Base-by-base conservation (phyloP, 2,797 vertebrate genomes). In the Danio kyathit region DNA sequence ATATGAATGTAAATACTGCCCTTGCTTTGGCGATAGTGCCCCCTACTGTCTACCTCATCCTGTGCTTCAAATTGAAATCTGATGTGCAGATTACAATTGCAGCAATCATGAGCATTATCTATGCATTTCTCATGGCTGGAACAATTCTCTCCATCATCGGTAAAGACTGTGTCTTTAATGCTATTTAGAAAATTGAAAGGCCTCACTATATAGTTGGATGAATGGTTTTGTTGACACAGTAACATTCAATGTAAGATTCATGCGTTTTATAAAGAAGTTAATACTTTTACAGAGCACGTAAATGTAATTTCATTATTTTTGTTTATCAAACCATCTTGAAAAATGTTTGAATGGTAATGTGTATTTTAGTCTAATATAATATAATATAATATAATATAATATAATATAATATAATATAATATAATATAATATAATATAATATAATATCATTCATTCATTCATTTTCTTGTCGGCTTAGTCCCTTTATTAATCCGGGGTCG, bases 1-100 rank as follows among this genome's bases (percentile, higher is more conserved):
- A 5, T 0, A 49, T 90, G 0, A 0, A 73, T 0, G 4, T 5
- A 6, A 88, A 80, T 3, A 0, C 0, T 11, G 80, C 89, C 29
- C 83, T 94, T 48, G 0, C 87, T 65, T 3, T 93, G 40, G 82
- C 92, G 66, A 74, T 90, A 41, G 65, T 91, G 19, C 91, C 90
- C 46, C 90, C 91, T 11, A 5, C 10, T 48, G 79, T 94, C 79
- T 94, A 89, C 81, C 64, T 92, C 69, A 51, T 51, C 5, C 83
- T 94, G 9, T 94, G 93, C 83, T 94, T 90, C 87, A 90, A 90
- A n/a, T 76, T 92, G 8, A 94, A 93, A 49, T 3, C 92, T 7
- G 89, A 92, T 82, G 92, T 86, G 52, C 93, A 94, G 85, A 91
- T 94, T 59, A 85, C n/a, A 2, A 69, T 93, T 9, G 93, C 92